These are phyloP conservation scores for Sterna hirundo DNA, from an alignment of 2,113 vertebrate genomes.

Conservation along the genomic window DNA sequence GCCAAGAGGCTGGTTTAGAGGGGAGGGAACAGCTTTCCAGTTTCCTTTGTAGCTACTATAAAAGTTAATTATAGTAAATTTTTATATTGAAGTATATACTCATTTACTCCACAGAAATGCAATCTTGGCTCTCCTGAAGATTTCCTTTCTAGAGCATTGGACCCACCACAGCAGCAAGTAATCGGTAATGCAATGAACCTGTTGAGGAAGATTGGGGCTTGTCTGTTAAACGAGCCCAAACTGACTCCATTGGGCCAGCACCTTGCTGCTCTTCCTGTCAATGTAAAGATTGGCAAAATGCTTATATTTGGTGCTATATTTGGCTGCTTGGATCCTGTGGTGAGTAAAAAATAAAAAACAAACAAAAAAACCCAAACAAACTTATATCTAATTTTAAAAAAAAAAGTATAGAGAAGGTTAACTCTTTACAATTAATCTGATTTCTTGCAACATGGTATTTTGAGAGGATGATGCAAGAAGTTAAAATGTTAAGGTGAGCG, in stretches of 20 bases:
- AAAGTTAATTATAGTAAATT: background rate
- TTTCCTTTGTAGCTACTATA: background rate
- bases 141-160: slow-evolving; percentile 89
- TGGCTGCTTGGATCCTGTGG: slow-evolving; percentile 93
- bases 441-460: background rate
- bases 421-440: background rate
- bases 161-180: slow-evolving; percentile 91
- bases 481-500: background rate
- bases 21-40: background rate
- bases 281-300: slow-evolving; percentile 99
- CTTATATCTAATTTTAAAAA: background rate
- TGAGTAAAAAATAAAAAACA: slow-evolving; percentile 65
- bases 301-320: slow-evolving; percentile 96
- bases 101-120: slow-evolving; percentile 83
- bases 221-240: slow-evolving; percentile 78
- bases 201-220: slow-evolving; percentile 91
- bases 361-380: background rate
- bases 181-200: slow-evolving; percentile 92
- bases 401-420: background rate
- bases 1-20: background rate
- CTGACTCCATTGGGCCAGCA: slow-evolving; percentile 95
- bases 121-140: slow-evolving; percentile 93
- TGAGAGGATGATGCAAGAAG: background rate
- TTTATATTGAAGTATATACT: background rate
- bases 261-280: slow-evolving; percentile 92